A percentile compares a stretch with the other conserved stretches of the same genome.
Evolutionary conservation across 1,140 invertebrate genomes (phyloP).

Genomic region (Hylaeus volcanicus): DNA sequence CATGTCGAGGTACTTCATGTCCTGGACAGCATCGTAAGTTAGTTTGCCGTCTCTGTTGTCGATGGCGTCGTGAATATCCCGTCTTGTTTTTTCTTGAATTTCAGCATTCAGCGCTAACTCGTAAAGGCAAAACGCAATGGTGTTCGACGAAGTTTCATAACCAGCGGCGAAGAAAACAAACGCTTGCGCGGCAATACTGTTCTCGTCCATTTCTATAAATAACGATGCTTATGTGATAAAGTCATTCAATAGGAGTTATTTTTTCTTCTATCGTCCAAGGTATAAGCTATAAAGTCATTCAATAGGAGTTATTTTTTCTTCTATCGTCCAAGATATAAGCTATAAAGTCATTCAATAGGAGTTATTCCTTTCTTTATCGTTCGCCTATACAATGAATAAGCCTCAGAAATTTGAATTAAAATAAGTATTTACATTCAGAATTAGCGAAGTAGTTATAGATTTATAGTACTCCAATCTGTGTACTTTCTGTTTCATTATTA

Average conservation of each 20-base stretch:
- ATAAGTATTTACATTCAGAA: no score
- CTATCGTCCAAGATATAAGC: neutral
- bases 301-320: neutral
- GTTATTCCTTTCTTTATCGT: neutral
- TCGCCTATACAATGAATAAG: no score
- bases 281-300: neutral
- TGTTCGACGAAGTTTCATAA: conserved; percentile 88
- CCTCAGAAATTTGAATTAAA: no score
- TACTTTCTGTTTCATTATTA: no score
- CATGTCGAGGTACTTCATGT: conserved; percentile 84
- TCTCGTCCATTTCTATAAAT: conserved; percentile 80
- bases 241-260: neutral
- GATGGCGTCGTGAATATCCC: conserved; percentile 83
- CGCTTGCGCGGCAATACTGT: conserved; percentile 84
- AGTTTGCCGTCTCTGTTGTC: conserved; percentile 78
- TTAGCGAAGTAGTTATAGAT: no score
- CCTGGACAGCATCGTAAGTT: conserved; percentile 83
- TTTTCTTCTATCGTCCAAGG: neutral
- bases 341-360: conserved; percentile 2
- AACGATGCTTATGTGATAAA: conserved; percentile 15
- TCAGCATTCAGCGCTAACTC: conserved; percentile 85
- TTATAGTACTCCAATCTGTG: no score
- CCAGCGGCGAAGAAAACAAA: conserved; percentile 88
- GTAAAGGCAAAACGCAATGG: conserved; percentile 85
- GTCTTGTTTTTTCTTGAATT: conserved; percentile 84